A percentile compares a stretch with the other conserved stretches of the same genome.
Conservation (phyloP, 1,140 invertebrate species). For the Zelostemma sp. region DNA sequence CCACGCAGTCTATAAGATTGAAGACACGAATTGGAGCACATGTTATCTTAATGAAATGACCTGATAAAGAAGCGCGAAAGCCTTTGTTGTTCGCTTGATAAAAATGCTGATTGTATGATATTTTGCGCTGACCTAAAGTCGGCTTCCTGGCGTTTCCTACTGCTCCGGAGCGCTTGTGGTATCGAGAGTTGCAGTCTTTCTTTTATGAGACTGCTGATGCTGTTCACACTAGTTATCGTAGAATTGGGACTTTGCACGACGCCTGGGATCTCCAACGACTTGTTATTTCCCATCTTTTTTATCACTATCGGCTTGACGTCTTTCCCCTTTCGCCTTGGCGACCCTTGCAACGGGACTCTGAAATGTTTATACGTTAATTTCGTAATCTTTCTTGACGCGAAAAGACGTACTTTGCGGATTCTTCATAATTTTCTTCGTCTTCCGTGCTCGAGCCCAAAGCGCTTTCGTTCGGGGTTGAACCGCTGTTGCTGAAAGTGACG, state of each 20-base stretch:
- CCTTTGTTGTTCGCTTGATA: too few species aligned
- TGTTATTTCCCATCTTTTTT: conserved; percentile 57
- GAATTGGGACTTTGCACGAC: conserved; percentile 72
- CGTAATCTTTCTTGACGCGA: too few species aligned
- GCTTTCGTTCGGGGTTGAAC: conserved; percentile 67
- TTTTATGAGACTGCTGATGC: conserved; percentile 82
- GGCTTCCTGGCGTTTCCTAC: conserved; percentile 64
- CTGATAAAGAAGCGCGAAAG: too few species aligned
- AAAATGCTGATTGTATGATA: too few species aligned
- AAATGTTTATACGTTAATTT: background rate
- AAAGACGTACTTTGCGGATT: conserved; percentile 65
- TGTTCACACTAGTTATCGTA: conserved; percentile 86
- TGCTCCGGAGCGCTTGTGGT: conserved; percentile 63
- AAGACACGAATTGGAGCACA: background rate
- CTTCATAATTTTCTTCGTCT: conserved; percentile 64
- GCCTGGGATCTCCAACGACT: conserved; percentile 58
- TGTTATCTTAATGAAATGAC: too few species aligned
- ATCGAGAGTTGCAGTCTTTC: conserved; percentile 82
- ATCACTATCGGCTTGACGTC: conserved; percentile 41
- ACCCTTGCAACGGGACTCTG: conserved; percentile 63
- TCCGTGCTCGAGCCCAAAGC: conserved; percentile 66
- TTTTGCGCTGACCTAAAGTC: conserved; percentile 67
- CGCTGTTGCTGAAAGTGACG: conserved; percentile 68
- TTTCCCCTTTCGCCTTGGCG: conserved; percentile 56
- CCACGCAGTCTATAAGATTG: conserved; percentile 76